Conservation (phyloP, 2,888 invertebrate genomes). For the Drosophila anomelani region DNA sequence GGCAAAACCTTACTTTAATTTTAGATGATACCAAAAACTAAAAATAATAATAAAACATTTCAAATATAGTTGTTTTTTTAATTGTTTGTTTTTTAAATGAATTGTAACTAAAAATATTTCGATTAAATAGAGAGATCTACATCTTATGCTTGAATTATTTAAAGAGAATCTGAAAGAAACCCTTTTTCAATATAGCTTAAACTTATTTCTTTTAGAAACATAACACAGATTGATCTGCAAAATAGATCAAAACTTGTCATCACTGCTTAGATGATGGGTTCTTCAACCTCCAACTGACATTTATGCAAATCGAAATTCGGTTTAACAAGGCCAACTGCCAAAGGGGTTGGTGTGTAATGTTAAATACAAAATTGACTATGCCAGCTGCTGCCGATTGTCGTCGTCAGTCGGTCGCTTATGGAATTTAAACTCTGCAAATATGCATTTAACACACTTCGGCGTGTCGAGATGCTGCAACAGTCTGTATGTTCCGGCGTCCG, state of each 20-base stretch:
- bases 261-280: conserved; percentile 15
- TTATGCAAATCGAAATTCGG: conserved; percentile 69
- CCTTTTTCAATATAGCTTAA: too few relatives aligned
- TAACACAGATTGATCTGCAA: background rate
- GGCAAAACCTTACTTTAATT: too few relatives aligned
- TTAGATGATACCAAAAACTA: too few relatives aligned
- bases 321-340: conserved; percentile 48
- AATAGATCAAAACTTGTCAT: background rate
- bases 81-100: too few relatives aligned
- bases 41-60: too few relatives aligned
- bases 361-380: conserved; percentile 43
- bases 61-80: too few relatives aligned
- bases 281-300: conserved; percentile 41
- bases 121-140: too few relatives aligned
- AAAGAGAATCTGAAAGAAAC: background rate
- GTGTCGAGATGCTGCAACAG: conserved; percentile 51
- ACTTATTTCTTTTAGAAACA: background rate
- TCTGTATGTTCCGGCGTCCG: conserved; percentile 19
- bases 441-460: conserved; percentile 56
- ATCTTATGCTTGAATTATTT: background rate
- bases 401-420: conserved; percentile 53
- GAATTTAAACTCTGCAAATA: conserved; percentile 66
- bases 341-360: conserved; percentile 20
- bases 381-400: conserved; percentile 64
- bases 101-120: too few relatives aligned